Evolutionary conservation across 2,113 vertebrate species (phyloP).

Genomic region (Phoenicopterus ruber): DNA sequence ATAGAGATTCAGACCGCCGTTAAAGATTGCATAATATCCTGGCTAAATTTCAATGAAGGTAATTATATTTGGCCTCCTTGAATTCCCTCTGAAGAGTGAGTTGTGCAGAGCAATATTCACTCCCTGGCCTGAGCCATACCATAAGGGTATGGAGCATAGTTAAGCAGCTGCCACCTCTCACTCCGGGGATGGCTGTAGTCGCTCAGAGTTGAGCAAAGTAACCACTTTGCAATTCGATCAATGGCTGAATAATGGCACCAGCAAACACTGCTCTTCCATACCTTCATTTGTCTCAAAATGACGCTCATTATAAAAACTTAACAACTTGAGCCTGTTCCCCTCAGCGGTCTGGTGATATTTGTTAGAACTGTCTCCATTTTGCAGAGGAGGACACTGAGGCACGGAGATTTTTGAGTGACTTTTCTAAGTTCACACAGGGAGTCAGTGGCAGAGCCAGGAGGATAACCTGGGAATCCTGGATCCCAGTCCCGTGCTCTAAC

Average conservation of each 20-base stretch:
- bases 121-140: not conserved
- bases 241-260: not conserved
- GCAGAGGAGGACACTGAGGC: conserved; percentile 15
- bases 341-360: not conserved
- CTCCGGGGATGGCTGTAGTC: not conserved
- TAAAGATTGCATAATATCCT: conserved; percentile 12
- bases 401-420: not conserved
- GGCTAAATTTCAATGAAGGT: not conserved
- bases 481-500: not conserved
- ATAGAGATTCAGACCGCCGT: not conserved
- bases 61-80: conserved; percentile 14
- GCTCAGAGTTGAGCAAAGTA: not conserved
- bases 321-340: not conserved
- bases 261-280: not conserved
- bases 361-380: not conserved
- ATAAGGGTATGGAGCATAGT: not conserved
- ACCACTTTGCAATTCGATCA: not conserved
- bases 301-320: not conserved
- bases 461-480: not conserved
- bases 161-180: not conserved
- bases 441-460: not conserved
- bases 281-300: not conserved
- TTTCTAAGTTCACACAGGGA: not conserved
- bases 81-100: not conserved
- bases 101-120: not conserved